Evolutionary conservation across 1,140 invertebrate genomes (phyloP).

Genomic region (Apis cerana): DNA sequence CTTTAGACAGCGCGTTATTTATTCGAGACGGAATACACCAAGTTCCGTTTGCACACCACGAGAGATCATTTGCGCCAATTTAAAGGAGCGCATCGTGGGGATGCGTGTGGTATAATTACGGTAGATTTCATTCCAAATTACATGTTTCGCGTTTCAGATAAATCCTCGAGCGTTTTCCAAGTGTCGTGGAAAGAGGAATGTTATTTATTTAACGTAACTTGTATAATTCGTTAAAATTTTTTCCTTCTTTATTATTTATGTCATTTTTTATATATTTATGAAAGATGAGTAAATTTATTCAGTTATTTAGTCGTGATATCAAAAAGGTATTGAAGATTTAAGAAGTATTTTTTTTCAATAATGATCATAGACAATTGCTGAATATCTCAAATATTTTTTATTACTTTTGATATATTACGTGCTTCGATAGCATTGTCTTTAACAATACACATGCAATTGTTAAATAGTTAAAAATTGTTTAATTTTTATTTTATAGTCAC

Average conservation of each 20-base stretch:
- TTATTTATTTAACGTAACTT: not conserved
- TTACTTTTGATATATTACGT: no score
- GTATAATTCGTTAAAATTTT: not conserved
- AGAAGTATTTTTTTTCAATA: no score
- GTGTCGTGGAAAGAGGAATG: not conserved
- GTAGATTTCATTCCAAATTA: not conserved
- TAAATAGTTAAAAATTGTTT: no score
- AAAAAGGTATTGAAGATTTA: no score
- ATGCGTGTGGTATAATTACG: not conserved
- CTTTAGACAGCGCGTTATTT: constrained; percentile 30
- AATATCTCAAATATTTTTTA: no score
- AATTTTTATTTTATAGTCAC: no score
- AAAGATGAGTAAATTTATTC: no score
- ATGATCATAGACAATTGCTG: no score
- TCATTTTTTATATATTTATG: not conserved
- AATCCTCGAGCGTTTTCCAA: not conserved
- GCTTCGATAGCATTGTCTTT: no score
- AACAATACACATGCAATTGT: no score
- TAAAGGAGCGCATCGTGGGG: constrained; percentile 1
- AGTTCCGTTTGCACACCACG: not conserved
- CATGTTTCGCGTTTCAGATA: not conserved
- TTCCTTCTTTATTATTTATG: not conserved
- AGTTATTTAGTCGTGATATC: no score
- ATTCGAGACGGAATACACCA: constrained; percentile 2
- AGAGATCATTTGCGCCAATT: constrained; percentile 15